Conservation (phyloP, 2,888 invertebrate species). For the Nowickia ferox region DNA sequence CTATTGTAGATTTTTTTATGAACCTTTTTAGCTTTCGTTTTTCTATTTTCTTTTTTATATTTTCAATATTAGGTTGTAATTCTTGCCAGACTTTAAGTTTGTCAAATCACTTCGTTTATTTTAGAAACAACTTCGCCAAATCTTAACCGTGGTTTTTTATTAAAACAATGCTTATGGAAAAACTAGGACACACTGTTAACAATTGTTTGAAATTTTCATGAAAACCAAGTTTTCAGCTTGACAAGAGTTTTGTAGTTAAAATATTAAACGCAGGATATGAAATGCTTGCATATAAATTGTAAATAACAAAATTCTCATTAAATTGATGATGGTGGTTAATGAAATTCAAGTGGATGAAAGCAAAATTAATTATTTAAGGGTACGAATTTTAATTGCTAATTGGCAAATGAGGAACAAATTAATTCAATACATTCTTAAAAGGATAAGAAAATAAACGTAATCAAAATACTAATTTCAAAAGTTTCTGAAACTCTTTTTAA, state of each 20-base stretch:
- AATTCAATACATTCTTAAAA: no score
- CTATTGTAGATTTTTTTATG: no score
- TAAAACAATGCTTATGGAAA: not conserved
- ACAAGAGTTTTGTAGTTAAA: not conserved
- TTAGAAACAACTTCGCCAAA: not conserved
- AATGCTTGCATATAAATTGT: conserved; percentile 1
- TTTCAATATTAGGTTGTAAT: conserved; percentile 18
- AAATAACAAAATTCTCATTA: conserved; percentile 21
- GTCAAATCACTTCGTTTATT: conserved; percentile 9
- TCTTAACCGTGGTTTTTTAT: not conserved
- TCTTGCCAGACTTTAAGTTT: conserved; percentile 9
- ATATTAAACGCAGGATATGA: no score
- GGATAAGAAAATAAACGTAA: not conserved
- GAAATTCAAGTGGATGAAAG: conserved; percentile 13
- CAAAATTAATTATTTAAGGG: not conserved
- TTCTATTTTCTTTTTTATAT: not conserved
- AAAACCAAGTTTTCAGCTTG: not conserved
- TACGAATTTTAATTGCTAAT: conserved; percentile 5
- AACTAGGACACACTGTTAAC: not conserved
- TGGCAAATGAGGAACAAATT: not conserved
- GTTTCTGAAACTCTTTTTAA: no score
- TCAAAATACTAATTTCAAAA: not conserved
- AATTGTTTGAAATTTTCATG: not conserved
- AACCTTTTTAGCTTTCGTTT: not conserved
- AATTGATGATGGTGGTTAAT: conserved; percentile 49